phyloP scores from a whole-genome alignment of 2,888 invertebrate genomes.

The Rhodophaea formosa region DNA sequence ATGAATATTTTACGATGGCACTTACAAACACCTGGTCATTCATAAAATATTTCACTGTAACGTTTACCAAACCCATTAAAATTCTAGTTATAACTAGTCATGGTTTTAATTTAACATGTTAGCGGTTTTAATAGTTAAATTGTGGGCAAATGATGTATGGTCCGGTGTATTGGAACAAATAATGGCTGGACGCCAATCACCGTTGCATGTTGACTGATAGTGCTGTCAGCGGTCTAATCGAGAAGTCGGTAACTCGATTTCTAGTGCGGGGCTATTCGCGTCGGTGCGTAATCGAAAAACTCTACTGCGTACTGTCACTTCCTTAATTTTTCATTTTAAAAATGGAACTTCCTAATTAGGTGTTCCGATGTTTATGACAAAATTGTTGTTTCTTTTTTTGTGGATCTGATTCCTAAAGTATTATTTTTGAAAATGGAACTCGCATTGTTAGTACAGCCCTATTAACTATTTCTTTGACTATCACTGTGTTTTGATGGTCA shows the following conservation, averaged over 20 bases:
- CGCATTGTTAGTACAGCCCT: too few relatives aligned
- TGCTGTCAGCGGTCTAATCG: conserved; percentile 57
- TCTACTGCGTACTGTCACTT: background rate
- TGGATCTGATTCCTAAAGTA: too few relatives aligned
- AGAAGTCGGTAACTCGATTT: conserved; percentile 37
- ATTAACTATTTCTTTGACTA: too few relatives aligned
- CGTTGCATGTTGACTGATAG: conserved; percentile 50
- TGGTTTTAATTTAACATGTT: conserved; percentile 65
- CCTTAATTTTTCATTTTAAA: background rate
- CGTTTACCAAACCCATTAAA: conserved; percentile 50
- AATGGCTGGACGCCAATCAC: conserved; percentile 48
- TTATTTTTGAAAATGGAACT: too few relatives aligned
- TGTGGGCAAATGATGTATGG: conserved; percentile 48
- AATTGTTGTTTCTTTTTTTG: too few relatives aligned
- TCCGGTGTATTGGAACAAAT: conserved; percentile 40
- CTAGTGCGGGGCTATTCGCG: conserved; percentile 8
- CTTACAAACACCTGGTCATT: background rate
- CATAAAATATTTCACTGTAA: conserved; percentile 18
- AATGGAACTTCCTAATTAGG: background rate
- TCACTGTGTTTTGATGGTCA: too few relatives aligned
- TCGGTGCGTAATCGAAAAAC: conserved; percentile 1
- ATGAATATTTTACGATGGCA: background rate
- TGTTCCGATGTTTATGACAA: too few relatives aligned
- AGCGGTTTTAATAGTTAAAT: conserved; percentile 42
- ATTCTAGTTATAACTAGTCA: conserved; percentile 60